These are phyloP conservation scores for Pseudorhombus dupliciocellatus DNA, from an alignment of 2,113 vertebrate species.

Conservation along the genomic window DNA sequence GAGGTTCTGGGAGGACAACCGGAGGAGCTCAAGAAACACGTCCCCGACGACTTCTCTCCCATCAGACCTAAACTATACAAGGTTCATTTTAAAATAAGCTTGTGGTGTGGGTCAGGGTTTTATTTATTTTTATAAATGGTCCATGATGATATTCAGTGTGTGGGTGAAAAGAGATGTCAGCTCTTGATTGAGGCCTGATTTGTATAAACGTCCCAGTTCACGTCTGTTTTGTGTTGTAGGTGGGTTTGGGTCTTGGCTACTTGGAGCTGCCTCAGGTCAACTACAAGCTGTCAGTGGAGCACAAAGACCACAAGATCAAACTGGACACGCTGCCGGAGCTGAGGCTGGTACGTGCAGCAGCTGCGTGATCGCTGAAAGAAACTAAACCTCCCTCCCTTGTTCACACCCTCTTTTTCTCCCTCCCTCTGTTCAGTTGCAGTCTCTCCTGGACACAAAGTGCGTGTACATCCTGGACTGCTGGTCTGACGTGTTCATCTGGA, in stretches of 20 bases:
- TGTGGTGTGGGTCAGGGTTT: not conserved
- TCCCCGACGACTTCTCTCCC: constrained; percentile 90
- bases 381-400: not conserved
- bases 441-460: constrained; percentile 91
- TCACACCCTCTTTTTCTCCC: not conserved
- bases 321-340: constrained; percentile 91
- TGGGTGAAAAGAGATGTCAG: not conserved
- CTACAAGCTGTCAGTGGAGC: constrained; percentile 96
- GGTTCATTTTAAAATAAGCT: constrained; percentile 71
- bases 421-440: constrained; percentile 85
- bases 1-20: constrained; percentile 90
- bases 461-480: constrained; percentile 99
- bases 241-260: constrained; percentile 95
- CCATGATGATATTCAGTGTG: not conserved
- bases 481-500: constrained; percentile 98
- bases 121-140: not conserved
- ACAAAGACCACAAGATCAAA: constrained; percentile 88
- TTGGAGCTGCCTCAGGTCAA: constrained; percentile 98
- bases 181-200: too few relatives aligned
- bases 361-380: not conserved
- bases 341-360: constrained; percentile 85
- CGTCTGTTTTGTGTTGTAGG: constrained; percentile 74
- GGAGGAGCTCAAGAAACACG: constrained; percentile 89
- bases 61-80: constrained; percentile 95
- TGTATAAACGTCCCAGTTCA: not conserved